These are phyloP conservation scores for Rachycentron canadum DNA, from an alignment of 2,797 vertebrate genomes.

Conservation along the genomic window DNA sequence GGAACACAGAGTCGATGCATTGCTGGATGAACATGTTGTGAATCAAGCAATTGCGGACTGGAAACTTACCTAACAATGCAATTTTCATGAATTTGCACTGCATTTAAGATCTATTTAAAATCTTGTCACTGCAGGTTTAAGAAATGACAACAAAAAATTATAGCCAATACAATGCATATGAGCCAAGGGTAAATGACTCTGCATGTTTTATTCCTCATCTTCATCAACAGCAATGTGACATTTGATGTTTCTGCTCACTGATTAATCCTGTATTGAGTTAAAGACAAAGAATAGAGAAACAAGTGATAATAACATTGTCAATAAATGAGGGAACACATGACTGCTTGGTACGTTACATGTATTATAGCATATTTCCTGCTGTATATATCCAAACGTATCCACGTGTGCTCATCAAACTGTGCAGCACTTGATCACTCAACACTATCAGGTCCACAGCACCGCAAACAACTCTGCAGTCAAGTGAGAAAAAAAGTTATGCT, in stretches of 20 bases:
- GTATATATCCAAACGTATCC: background rate
- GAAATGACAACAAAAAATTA: background rate
- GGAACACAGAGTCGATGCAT: background rate
- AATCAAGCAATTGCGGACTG: constrained; percentile 2
- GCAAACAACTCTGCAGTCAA: background rate
- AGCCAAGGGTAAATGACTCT: background rate
- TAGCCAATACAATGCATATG: background rate
- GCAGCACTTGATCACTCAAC: background rate
- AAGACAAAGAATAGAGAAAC: background rate
- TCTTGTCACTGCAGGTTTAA: background rate
- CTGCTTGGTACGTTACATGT: no score
- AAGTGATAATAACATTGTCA: background rate
- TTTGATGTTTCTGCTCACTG: background rate
- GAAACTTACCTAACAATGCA: background rate
- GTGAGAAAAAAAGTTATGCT: background rate
- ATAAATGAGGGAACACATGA: background rate
- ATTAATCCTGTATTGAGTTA: background rate
- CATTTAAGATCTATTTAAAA: background rate
- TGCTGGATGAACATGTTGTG: background rate
- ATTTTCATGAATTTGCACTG: background rate
- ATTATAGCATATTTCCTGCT: background rate
- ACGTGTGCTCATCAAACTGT: background rate
- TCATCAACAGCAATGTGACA: background rate
- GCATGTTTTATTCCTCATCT: background rate
- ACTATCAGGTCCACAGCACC: background rate